Conservation (phyloP, 2,113 vertebrate species). For the Apistogramma diplotaenia region DNA sequence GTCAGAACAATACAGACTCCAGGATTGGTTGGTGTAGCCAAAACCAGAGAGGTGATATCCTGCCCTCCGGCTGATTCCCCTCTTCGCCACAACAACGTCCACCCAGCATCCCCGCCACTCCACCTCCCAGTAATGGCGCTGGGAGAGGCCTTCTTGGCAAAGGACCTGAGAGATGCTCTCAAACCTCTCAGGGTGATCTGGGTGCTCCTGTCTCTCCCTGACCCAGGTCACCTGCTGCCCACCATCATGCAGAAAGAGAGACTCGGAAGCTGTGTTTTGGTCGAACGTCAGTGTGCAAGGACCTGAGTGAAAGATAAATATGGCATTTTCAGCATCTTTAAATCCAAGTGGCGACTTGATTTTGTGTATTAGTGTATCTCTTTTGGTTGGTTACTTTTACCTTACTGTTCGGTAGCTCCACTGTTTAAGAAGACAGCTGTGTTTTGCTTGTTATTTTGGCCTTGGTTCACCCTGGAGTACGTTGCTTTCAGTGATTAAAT, state of each 20-base stretch:
- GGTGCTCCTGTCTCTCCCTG: constrained; percentile 13
- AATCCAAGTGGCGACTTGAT: too few species aligned
- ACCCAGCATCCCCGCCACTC: constrained; percentile 43
- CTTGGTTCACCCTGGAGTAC: too few species aligned
- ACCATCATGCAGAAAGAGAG: constrained; percentile 23
- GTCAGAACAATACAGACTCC: constrained; percentile 33
- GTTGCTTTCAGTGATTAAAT: not conserved
- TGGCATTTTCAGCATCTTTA: not conserved
- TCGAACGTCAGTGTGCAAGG: constrained; percentile 1
- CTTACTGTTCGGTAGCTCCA: not conserved
- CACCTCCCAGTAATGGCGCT: constrained; percentile 40
- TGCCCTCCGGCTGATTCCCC: constrained; percentile 15
- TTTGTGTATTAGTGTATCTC: too few species aligned
- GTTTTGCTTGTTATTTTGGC: not conserved
- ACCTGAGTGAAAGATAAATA: constrained; percentile 3
- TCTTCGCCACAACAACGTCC: not conserved
- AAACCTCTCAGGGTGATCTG: constrained; percentile 26
- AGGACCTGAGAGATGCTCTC: constrained; percentile 41
- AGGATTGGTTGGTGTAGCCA: constrained; percentile 35
- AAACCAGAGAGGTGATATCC: constrained; percentile 15
- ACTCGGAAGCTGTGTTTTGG: constrained; percentile 4
- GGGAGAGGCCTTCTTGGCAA: constrained; percentile 17
- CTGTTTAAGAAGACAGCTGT: not conserved
- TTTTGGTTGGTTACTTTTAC: too few species aligned
- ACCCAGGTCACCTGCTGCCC: constrained; percentile 29